phyloP scores from a whole-genome alignment of 2,113 vertebrate species.

The Gasterosteus nipponicus region DNA sequence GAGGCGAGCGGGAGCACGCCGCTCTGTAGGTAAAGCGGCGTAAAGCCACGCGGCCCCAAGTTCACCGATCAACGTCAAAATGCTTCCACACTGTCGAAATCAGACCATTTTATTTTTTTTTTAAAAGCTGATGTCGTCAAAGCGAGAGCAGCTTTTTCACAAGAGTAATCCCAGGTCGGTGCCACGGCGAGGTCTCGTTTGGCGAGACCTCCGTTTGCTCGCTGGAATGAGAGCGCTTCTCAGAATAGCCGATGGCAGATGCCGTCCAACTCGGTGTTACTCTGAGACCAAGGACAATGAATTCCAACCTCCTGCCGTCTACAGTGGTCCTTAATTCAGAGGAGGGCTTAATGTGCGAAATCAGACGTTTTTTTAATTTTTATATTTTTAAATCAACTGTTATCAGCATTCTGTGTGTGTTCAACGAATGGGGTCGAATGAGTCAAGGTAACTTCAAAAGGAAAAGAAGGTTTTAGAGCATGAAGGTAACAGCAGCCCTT shows the following conservation, averaged over 20 bases:
- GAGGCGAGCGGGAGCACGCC: slow-evolving; percentile 62
- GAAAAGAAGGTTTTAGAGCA: not conserved
- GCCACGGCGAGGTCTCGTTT: not conserved
- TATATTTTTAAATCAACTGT: slow-evolving; percentile 9
- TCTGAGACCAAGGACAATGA: slow-evolving; percentile 81
- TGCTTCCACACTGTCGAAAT: not conserved
- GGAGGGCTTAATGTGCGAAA: slow-evolving; percentile 6
- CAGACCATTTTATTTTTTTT: too few relatives aligned
- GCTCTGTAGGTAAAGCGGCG: slow-evolving; percentile 39
- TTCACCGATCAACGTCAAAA: slow-evolving; percentile 18
- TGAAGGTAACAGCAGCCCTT: too few relatives aligned
- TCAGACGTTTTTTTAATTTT: slow-evolving; percentile 15
- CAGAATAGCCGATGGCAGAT: slow-evolving; percentile 84
- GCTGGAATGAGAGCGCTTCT: slow-evolving; percentile 78
- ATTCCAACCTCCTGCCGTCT: slow-evolving; percentile 68
- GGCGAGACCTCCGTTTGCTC: slow-evolving; percentile 59
- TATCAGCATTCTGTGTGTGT: not conserved
- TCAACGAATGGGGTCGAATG: not conserved
- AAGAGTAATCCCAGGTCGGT: not conserved
- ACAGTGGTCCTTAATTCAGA: slow-evolving; percentile 37
- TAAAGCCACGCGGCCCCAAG: slow-evolving; percentile 17
- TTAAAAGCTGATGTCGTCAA: too few relatives aligned
- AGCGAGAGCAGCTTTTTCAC: not conserved
- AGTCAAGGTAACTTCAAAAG: not conserved
- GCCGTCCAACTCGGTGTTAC: slow-evolving; percentile 79